These are phyloP conservation scores for Pemphigus obesinymphae DNA, from an alignment of 1,140 invertebrate genomes.

Conservation along the genomic window DNA sequence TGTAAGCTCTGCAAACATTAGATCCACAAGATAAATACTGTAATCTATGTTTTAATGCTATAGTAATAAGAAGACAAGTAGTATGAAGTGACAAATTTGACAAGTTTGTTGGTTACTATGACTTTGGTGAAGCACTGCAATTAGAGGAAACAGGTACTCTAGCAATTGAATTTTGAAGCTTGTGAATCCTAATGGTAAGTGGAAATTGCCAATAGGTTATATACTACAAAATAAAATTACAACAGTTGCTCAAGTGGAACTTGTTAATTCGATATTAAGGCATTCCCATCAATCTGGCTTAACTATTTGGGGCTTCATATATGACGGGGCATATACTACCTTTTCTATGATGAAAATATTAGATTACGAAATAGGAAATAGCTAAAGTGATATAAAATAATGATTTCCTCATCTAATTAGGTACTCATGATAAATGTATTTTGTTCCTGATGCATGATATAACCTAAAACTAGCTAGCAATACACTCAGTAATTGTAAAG, in stretches of 20 bases:
- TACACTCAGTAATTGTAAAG: background rate
- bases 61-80: too few relatives aligned
- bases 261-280: background rate
- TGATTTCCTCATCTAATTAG: background rate
- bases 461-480: background rate
- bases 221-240: background rate
- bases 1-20: too few relatives aligned
- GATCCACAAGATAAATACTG: too few relatives aligned
- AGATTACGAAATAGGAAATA: background rate
- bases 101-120: too few relatives aligned
- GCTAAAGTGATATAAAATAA: background rate
- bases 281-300: background rate
- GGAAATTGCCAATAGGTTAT: conserved; percentile 2
- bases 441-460: background rate
- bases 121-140: background rate
- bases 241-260: background rate
- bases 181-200: background rate
- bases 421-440: background rate
- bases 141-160: background rate
- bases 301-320: background rate
- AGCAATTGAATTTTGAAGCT: conserved; percentile 22
- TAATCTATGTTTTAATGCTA: too few relatives aligned
- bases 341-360: background rate
- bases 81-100: too few relatives aligned
- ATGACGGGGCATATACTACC: conserved; percentile 1